Percentiles rank a stretch among this genome's conserved stretches.
Evolutionary conservation across 2,888 invertebrate genomes (phyloP).

Genomic region (Pristionchus maxplancki): DNA sequence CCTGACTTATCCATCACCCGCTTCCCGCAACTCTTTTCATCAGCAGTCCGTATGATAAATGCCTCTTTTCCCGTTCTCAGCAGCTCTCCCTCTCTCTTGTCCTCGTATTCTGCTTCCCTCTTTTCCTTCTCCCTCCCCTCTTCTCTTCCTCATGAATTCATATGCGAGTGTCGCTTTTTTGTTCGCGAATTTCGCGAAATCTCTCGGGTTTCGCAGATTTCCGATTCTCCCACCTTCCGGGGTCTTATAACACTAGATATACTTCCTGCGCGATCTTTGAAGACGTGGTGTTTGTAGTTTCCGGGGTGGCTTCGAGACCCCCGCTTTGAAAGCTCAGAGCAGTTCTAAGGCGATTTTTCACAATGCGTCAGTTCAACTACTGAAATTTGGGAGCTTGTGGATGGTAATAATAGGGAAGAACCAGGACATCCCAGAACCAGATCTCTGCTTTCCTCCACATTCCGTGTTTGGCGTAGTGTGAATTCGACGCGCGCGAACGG

Average conservation of each 20-base stretch:
- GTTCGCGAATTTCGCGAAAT: neutral
- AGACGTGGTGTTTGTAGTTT: neutral
- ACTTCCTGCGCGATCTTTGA: neutral
- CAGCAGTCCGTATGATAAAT: slow-evolving; percentile 14
- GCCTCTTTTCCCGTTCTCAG: neutral
- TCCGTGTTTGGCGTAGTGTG: neutral
- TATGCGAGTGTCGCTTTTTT: neutral
- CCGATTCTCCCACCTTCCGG: neutral
- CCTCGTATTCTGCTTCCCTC: slow-evolving; percentile 48
- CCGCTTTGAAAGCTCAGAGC: too few species aligned
- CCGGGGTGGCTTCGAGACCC: neutral
- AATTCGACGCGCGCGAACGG: neutral
- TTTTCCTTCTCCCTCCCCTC: neutral
- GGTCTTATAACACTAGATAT: neutral
- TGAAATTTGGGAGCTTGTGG: too few species aligned
- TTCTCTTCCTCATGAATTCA: slow-evolving; percentile 25
- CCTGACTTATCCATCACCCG: neutral
- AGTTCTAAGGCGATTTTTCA: too few species aligned
- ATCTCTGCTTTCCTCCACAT: neutral
- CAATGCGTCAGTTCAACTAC: too few species aligned
- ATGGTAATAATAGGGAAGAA: too few species aligned
- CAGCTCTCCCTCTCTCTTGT: neutral
- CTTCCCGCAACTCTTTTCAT: neutral
- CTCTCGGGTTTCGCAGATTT: neutral
- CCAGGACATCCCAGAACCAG: too few species aligned